Percentiles rank a stretch among this genome's conserved stretches.
These are phyloP conservation scores for Cepaea nemoralis DNA, from an alignment of 1,140 invertebrate genomes.

Conservation along the genomic window DNA sequence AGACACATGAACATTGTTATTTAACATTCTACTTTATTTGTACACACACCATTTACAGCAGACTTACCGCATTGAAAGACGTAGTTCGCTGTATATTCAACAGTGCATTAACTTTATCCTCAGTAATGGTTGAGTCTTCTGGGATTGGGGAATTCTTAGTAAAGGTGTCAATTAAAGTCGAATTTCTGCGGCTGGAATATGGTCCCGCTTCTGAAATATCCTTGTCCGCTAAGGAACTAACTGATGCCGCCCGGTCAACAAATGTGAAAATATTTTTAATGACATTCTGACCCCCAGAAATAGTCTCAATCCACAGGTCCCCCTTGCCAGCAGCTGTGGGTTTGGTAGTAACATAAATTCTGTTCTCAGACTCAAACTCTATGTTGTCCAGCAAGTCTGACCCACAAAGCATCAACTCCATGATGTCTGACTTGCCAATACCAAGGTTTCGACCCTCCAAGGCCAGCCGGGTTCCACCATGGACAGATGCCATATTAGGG, in stretches of 20 bases:
- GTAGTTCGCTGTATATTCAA: constrained; percentile 12
- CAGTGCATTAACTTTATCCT: background rate
- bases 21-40: too few relatives aligned
- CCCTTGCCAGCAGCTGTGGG: constrained; percentile 60
- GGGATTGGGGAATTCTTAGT: constrained; percentile 15
- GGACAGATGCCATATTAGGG: constrained; percentile 58
- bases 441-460: constrained; percentile 66
- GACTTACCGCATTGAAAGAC: constrained; percentile 31
- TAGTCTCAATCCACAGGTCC: constrained; percentile 64
- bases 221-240: background rate
- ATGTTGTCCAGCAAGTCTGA: constrained; percentile 63
- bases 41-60: too few relatives aligned
- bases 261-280: constrained; percentile 60
- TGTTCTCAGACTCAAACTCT: constrained; percentile 65
- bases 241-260: constrained; percentile 46
- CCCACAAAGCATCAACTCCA: constrained; percentile 64
- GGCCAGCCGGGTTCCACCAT: constrained; percentile 60
- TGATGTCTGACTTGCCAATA: constrained; percentile 62
- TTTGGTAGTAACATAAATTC: constrained; percentile 63
- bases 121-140: background rate
- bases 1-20: too few relatives aligned
- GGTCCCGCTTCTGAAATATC: background rate
- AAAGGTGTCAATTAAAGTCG: constrained; percentile 1
- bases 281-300: constrained; percentile 64
- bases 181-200: constrained; percentile 28